A percentile compares a stretch with the other conserved stretches of the same genome.
Evolutionary conservation across 2,797 vertebrate species (phyloP).

Genomic region (Intellagama lesueurii): DNA sequence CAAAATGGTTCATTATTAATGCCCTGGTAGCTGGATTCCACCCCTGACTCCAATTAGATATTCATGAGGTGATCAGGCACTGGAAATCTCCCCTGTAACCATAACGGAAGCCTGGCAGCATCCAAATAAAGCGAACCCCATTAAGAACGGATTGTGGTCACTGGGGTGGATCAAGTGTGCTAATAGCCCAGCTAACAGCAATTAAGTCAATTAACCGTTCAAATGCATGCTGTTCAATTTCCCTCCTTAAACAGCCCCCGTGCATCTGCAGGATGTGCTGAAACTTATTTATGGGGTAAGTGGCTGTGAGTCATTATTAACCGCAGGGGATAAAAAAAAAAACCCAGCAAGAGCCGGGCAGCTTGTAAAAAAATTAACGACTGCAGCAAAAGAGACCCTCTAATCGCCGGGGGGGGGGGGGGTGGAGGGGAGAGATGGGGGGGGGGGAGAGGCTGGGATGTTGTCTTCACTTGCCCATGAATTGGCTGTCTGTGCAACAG

Average conservation of each 20-base stretch:
- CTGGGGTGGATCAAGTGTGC: conserved; percentile 84
- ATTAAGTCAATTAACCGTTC: conserved; percentile 87
- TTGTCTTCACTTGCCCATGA: background rate
- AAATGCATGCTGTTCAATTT: conserved; percentile 83
- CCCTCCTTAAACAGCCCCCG: conserved; percentile 74
- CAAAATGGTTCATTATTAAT: conserved; percentile 76
- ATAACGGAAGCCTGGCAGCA: conserved; percentile 84
- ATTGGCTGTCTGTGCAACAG: too few relatives aligned
- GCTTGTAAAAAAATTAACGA: conserved; percentile 67
- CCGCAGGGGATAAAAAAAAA: conserved; percentile 46
- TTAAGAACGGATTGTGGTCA: conserved; percentile 80
- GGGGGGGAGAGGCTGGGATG: background rate
- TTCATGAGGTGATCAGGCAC: conserved; percentile 87
- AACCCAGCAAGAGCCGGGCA: conserved; percentile 41
- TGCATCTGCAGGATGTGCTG: conserved; percentile 74
- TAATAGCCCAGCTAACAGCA: conserved; percentile 85
- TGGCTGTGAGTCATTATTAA: conserved; percentile 62
- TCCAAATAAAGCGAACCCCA: conserved; percentile 80
- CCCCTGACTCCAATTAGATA: conserved; percentile 84
- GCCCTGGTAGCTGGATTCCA: conserved; percentile 75
- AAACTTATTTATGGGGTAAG: conserved; percentile 71
- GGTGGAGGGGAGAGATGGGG: background rate
- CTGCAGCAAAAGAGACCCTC: conserved; percentile 53
- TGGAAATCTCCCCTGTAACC: conserved; percentile 85
- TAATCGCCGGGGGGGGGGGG: conserved; percentile 59